Evolutionary conservation across 2,888 invertebrate genomes (phyloP), one percentile per base, ranked within the genome.

Genomic region (Drosophila fulvimacula): DNA sequence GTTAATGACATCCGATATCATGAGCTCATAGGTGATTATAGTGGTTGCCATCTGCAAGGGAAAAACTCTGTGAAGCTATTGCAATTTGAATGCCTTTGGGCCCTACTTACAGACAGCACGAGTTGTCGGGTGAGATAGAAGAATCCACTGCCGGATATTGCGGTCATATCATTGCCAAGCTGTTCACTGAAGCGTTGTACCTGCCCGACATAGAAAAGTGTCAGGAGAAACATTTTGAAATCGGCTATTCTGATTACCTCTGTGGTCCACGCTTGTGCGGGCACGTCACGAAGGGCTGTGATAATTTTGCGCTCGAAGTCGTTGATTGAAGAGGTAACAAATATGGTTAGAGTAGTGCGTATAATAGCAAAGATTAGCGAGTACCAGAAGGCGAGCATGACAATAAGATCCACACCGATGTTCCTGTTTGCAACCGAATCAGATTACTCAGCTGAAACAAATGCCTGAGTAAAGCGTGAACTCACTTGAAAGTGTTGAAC

Each of bases 11-110:
- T 91, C 94, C 53, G 95, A 91, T 63, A 95, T 92, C 61, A 95
- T 94, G n/a, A 95, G 93, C 88, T 95, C 95, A 76, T 95, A 95
- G 34, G 95, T 95, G n/a, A 95, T 93, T 63, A 95, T 94, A 13
- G 94, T 94, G 30, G 95, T 94, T 55, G 94, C 94, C 72, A 94
- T 94, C 94, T 94, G 48, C 4, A 62, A 49, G 11, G 15, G 24
- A 2, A 32, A 0, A 1, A 4, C 7, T 5, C 0, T 27, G 2
- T 7, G 11, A 10, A 7, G 9, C 5, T 21, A 7, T 21, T n/a
- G 3, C 5, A 5, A 1, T 21, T 21, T 1, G 19, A 10, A 1
- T 1, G 5, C 11, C 5, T 9, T 19, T 2, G 6, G 0, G 27
- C 10, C 1, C 15, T 9, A 72, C 85, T 78, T 60, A 92, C 92